These are phyloP conservation scores for Chitala chitala DNA, from an alignment of 2,113 vertebrate species.

Conservation along the genomic window DNA sequence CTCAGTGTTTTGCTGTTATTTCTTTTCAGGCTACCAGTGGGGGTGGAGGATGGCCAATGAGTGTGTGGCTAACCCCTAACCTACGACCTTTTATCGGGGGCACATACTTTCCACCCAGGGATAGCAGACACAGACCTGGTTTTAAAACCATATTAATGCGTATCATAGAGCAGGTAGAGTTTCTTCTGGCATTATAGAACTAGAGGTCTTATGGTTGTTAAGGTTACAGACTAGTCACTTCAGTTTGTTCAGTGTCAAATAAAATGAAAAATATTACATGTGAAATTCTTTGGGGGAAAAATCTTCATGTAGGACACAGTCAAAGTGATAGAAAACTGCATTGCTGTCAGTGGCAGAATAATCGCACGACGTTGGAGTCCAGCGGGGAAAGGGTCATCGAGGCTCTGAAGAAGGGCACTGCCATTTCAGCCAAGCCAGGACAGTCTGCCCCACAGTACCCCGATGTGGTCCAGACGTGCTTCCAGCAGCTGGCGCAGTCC, in stretches of 20 bases:
- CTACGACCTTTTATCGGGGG: slow-evolving; percentile 85
- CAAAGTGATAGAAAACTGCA: no score
- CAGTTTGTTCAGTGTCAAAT: neutral
- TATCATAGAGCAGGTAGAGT: slow-evolving; percentile 74
- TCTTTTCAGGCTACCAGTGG: slow-evolving; percentile 76
- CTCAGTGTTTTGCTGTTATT: neutral
- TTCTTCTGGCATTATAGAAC: neutral
- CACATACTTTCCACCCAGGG: slow-evolving; percentile 86
- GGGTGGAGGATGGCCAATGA: slow-evolving; percentile 96
- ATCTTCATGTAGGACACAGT: no score
- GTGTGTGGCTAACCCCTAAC: slow-evolving; percentile 87
- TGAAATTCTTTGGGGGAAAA: neutral
- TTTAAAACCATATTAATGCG: slow-evolving; percentile 77
- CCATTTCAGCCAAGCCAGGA: slow-evolving; percentile 57
- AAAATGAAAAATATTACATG: no score
- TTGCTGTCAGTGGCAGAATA: slow-evolving; percentile 74
- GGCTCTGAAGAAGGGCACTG: slow-evolving; percentile 62
- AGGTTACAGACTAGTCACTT: neutral
- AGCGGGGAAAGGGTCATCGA: slow-evolving; percentile 74
- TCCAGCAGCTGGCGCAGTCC: slow-evolving; percentile 75
- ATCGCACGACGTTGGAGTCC: slow-evolving; percentile 70
- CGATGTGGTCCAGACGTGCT: slow-evolving; percentile 73
- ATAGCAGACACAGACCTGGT: slow-evolving; percentile 68
- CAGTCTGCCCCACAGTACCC: slow-evolving; percentile 59
- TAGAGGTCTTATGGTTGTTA: neutral